Evolutionary conservation across 2,888 invertebrate species (phyloP).

Genomic region (Acrocyrtus sp.): DNA sequence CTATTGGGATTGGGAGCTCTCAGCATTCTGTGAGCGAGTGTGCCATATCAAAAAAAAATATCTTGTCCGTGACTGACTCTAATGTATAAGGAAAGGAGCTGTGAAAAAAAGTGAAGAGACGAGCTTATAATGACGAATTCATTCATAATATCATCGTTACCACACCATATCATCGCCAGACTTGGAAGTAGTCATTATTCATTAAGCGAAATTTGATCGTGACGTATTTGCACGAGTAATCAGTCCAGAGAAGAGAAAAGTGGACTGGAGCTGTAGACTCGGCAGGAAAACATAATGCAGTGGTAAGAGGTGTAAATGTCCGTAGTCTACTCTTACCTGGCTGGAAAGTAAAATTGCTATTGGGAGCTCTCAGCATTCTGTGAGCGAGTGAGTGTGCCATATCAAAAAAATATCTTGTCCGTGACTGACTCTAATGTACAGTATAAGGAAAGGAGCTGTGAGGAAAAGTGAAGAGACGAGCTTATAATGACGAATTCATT

Average conservation of each 20-base stretch:
- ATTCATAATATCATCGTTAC: no score
- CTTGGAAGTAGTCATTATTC: neutral
- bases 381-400: no score
- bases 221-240: neutral
- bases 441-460: neutral
- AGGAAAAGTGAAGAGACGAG: neutral
- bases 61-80: neutral
- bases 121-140: neutral
- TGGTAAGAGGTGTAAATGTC: neutral
- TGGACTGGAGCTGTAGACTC: no score
- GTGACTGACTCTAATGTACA: neutral
- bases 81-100: neutral
- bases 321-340: neutral
- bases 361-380: no score
- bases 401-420: neutral
- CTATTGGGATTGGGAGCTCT: no score
- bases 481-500: neutral
- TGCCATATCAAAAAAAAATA: neutral
- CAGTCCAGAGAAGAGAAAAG: constrained; percentile 11
- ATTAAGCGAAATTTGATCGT: neutral
- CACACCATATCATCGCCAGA: neutral
- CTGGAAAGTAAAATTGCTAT: no score
- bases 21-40: no score
- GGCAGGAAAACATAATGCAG: neutral
- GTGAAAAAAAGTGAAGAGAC: neutral